These are phyloP conservation scores for Hymenopus coronatus DNA, from an alignment of 2,888 invertebrate genomes.

Conservation along the genomic window DNA sequence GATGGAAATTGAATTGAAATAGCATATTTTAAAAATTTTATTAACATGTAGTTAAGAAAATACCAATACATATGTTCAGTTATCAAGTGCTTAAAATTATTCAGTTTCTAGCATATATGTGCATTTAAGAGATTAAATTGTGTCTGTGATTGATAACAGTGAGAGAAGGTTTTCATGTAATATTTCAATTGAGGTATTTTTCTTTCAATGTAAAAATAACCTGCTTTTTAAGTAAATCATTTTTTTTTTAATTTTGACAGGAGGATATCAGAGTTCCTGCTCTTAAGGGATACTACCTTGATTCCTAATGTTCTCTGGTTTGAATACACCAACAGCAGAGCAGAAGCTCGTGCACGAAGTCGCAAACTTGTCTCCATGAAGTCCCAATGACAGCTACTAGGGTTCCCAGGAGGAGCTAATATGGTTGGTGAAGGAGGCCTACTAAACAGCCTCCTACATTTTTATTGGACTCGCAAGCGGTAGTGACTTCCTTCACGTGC, in stretches of 20 bases:
- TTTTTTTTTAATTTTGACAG: conserved; percentile 53
- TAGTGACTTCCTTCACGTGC: conserved; percentile 19
- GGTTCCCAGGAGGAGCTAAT: conserved; percentile 39
- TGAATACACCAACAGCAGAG: conserved; percentile 83
- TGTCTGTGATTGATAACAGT: too few relatives aligned
- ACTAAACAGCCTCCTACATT: conserved; percentile 31
- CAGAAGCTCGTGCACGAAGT: conserved; percentile 76
- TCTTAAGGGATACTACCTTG: conserved; percentile 82
- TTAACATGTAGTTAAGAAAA: too few relatives aligned
- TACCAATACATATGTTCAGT: too few relatives aligned
- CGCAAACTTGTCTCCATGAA: conserved; percentile 79
- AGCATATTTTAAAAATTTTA: too few relatives aligned
- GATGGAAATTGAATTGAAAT: too few relatives aligned
- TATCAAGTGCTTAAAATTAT: too few relatives aligned
- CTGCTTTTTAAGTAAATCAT: not conserved
- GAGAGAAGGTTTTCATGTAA: too few relatives aligned
- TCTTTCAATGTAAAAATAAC: too few relatives aligned
- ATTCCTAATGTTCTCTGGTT: conserved; percentile 93
- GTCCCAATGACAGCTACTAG: conserved; percentile 73
- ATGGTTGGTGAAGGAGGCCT: conserved; percentile 31
- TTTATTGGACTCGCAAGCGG: conserved; percentile 34
- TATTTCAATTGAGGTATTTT: too few relatives aligned
- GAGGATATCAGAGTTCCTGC: conserved; percentile 79
- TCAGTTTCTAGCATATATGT: too few relatives aligned
- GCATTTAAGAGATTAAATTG: too few relatives aligned